A percentile compares a stretch with the other conserved stretches of the same genome.
phyloP scores from a whole-genome alignment of 2,113 vertebrate genomes.

The Marcusenius ussheri region DNA sequence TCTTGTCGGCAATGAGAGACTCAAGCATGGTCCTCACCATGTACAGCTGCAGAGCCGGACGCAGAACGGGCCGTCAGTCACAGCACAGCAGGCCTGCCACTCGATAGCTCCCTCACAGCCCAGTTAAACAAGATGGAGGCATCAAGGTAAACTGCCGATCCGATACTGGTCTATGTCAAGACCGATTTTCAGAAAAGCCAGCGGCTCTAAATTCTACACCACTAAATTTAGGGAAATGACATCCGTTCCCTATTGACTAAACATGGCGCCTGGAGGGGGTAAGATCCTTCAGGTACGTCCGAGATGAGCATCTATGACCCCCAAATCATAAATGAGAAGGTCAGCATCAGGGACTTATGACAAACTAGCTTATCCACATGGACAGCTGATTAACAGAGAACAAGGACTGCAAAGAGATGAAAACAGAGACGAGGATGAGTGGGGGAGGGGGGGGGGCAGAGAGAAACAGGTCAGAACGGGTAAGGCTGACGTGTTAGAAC shows the following conservation, averaged over 20 bases:
- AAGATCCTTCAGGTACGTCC: no score
- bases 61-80: slow-evolving; percentile 26
- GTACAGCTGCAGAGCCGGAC: slow-evolving; percentile 68
- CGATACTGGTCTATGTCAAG: background rate
- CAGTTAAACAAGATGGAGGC: background rate
- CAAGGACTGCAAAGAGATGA: slow-evolving; percentile 77
- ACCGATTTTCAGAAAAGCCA: background rate
- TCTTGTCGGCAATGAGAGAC: slow-evolving; percentile 88
- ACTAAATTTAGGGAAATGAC: background rate
- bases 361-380: slow-evolving; percentile 70
- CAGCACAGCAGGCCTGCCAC: background rate
- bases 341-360: slow-evolving; percentile 75
- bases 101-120: background rate
- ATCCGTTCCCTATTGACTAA: background rate
- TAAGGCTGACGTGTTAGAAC: background rate
- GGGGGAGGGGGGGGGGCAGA: background rate
- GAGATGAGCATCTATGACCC: slow-evolving; percentile 56
- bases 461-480: background rate
- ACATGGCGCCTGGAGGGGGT: background rate
- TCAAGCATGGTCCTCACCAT: slow-evolving; percentile 91
- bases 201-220: background rate
- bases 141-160: background rate
- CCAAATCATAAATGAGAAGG: slow-evolving; percentile 72
- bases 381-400: slow-evolving; percentile 72
- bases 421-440: slow-evolving; percentile 59